These are phyloP conservation scores for Mycteria americana DNA, from an alignment of 2,797 vertebrate genomes.

Conservation along the genomic window DNA sequence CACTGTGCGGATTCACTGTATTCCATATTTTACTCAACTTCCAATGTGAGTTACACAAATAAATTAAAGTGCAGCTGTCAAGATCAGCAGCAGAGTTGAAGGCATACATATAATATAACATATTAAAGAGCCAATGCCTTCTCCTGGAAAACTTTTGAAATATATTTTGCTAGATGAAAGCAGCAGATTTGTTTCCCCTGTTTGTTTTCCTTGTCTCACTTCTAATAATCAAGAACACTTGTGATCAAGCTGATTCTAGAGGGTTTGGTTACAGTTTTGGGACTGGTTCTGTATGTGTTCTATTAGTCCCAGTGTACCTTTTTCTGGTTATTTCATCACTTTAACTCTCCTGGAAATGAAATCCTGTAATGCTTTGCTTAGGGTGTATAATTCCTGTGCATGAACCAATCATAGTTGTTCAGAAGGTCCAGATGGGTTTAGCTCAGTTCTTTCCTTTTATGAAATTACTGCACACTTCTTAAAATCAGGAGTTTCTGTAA, in stretches of 20 bases:
- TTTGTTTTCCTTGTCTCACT: background rate
- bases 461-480: background rate
- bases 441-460: background rate
- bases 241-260: background rate
- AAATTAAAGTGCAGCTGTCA: constrained; percentile 67
- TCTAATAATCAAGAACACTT: background rate
- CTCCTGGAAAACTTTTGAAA: background rate
- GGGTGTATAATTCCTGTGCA: background rate
- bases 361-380: background rate
- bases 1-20: background rate
- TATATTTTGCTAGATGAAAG: constrained; percentile 4
- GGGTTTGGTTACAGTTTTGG: background rate
- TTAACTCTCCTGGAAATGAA: background rate
- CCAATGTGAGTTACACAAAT: constrained; percentile 49
- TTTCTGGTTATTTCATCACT: background rate
- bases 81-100: constrained; percentile 59
- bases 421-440: background rate
- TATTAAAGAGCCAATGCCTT: constrained; percentile 5
- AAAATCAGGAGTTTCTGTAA: background rate
- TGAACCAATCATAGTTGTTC: background rate
- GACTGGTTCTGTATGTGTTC: background rate
- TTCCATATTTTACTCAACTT: constrained; percentile 49
- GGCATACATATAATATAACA: background rate
- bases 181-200: background rate
- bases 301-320: background rate